Evolutionary conservation across 1,140 invertebrate species (phyloP).

Genomic region (Gerris buenoi): DNA sequence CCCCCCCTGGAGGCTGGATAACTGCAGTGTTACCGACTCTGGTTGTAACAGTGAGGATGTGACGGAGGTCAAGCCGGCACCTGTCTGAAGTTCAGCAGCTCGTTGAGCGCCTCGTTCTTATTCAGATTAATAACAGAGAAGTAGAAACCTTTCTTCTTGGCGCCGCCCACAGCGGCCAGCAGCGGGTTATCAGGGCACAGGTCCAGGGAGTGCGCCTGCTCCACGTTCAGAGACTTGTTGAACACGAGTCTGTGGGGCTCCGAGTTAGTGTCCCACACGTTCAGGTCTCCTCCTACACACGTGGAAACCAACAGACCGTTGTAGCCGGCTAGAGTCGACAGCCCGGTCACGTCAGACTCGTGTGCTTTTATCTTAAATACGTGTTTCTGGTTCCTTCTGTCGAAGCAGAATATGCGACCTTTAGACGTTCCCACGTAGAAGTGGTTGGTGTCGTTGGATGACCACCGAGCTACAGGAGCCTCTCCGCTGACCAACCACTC

Average conservation of each 20-base stretch:
- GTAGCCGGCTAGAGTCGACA: not conserved
- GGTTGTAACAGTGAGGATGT: no score
- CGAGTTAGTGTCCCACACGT: not conserved
- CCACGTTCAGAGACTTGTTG: not conserved
- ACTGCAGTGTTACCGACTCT: no score
- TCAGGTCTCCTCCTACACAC: not conserved
- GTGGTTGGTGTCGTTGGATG: not conserved
- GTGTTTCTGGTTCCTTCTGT: not conserved
- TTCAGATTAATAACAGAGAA: not conserved
- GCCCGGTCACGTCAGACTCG: not conserved
- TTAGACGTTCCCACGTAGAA: not conserved
- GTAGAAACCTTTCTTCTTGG: not conserved
- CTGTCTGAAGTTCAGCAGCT: not conserved
- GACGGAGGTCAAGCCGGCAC: no score
- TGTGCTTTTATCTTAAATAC: not conserved
- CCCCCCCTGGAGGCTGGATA: no score
- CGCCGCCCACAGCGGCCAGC: not conserved
- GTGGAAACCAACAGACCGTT: not conserved
- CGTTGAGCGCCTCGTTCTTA: not conserved
- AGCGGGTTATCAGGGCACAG: not conserved
- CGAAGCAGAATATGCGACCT: not conserved
- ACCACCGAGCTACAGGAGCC: not conserved
- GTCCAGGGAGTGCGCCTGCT: not conserved
- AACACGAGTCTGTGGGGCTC: not conserved
- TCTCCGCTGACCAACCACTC: not conserved